Conservation (phyloP, 2,888 invertebrate genomes). For the Sarcophaga subvicina region DNA sequence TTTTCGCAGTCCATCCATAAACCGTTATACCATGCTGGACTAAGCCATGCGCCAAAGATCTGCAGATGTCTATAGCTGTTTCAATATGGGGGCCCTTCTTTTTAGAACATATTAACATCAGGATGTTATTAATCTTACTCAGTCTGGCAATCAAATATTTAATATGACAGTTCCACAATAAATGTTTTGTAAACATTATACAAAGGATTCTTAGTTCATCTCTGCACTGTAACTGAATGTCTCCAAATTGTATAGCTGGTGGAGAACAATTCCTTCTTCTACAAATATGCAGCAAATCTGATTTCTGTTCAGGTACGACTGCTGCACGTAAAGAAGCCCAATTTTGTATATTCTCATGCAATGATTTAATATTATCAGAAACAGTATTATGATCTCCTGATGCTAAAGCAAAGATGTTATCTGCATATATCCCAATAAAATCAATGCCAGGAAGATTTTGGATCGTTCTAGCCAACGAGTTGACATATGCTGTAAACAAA, state of each 20-base stretch:
- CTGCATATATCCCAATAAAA: background rate
- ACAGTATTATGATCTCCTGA: too few relatives aligned
- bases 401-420: too few relatives aligned
- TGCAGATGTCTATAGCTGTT: too few relatives aligned
- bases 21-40: too few relatives aligned
- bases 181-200: background rate
- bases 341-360: too few relatives aligned
- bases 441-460: background rate
- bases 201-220: background rate
- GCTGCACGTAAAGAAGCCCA: too few relatives aligned
- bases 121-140: too few relatives aligned
- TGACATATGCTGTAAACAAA: constrained; percentile 4
- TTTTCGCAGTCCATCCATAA: too few relatives aligned
- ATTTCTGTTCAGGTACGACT: background rate
- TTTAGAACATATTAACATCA: too few relatives aligned
- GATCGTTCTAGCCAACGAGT: background rate
- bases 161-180: background rate
- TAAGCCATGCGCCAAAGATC: too few relatives aligned
- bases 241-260: background rate
- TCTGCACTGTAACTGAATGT: background rate
- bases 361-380: too few relatives aligned
- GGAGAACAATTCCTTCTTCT: background rate
- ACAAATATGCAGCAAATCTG: background rate
- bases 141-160: background rate
- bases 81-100: too few relatives aligned